A percentile compares a stretch with the other conserved stretches of the same genome.
Evolutionary conservation across 2,113 vertebrate species (phyloP).

Genomic region (Ancistrus triradiatus): DNA sequence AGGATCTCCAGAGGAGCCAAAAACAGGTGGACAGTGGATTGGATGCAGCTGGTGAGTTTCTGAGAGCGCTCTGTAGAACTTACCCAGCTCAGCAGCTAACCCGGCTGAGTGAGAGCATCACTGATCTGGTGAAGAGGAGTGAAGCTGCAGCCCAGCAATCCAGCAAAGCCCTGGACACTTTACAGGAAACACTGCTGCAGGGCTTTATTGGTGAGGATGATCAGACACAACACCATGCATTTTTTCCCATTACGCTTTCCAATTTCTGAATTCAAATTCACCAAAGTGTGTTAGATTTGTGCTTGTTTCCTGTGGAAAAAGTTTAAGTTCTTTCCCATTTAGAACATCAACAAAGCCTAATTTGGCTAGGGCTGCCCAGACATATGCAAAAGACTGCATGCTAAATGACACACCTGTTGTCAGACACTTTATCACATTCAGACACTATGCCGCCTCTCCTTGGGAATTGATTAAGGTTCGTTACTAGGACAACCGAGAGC

Average conservation of each 20-base stretch:
- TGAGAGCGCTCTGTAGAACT: constrained; percentile 81
- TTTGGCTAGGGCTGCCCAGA: no score
- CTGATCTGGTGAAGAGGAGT: constrained; percentile 76
- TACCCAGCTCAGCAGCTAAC: constrained; percentile 82
- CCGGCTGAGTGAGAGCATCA: constrained; percentile 76
- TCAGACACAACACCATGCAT: not conserved
- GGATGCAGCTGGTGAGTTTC: constrained; percentile 75
- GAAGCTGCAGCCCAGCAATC: constrained; percentile 78
- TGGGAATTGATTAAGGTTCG: constrained; percentile 60
- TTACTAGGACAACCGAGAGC: constrained; percentile 63
- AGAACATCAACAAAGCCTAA: no score
- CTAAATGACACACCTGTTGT: not conserved
- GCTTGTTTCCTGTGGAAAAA: no score
- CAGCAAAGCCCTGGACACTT: constrained; percentile 70
- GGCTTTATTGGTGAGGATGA: constrained; percentile 75
- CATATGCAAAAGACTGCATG: no score
- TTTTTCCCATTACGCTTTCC: no score
- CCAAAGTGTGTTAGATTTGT: no score
- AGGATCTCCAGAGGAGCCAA: constrained; percentile 83
- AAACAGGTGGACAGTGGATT: constrained; percentile 78
- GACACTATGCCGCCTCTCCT: constrained; percentile 41
- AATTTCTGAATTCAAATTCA: no score
- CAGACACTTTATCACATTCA: constrained; percentile 34
- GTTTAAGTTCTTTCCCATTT: no score
- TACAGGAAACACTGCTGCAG: constrained; percentile 83